These are phyloP conservation scores for Lichenostomus cassidix DNA, from an alignment of 2,113 vertebrate genomes.

Conservation along the genomic window DNA sequence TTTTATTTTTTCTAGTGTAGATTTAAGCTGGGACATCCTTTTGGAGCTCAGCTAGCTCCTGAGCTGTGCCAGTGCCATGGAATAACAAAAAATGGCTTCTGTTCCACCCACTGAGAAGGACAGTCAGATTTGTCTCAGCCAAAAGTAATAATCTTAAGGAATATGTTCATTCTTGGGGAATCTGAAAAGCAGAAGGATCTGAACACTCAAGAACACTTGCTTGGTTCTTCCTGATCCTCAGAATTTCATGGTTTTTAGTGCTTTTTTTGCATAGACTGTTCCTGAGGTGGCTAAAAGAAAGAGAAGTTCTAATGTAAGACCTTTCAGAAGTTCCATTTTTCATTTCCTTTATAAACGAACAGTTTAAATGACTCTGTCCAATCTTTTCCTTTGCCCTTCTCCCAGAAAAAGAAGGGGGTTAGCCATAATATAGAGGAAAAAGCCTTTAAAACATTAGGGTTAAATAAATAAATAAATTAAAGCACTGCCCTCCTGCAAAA, in stretches of 20 bases:
- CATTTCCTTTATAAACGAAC: neutral
- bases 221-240: neutral
- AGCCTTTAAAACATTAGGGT: accelerated
- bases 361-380: too few species aligned
- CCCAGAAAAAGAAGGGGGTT: neutral
- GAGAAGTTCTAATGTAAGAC: neutral
- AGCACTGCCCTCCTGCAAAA: neutral
- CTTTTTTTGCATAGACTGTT: neutral
- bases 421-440: neutral
- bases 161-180: neutral
- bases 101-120: neutral
- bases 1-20: neutral
- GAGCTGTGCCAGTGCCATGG: neutral
- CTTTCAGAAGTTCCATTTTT: neutral
- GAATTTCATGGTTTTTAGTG: neutral
- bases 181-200: neutral
- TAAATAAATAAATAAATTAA: neutral
- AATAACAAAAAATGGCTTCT: neutral
- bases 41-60: neutral
- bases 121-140: neutral
- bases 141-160: neutral
- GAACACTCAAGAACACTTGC: neutral
- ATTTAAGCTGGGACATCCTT: neutral
- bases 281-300: neutral
- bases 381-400: neutral